phyloP scores from a whole-genome alignment of 2,888 invertebrate genomes.

The Andricus quercusramuli region DNA sequence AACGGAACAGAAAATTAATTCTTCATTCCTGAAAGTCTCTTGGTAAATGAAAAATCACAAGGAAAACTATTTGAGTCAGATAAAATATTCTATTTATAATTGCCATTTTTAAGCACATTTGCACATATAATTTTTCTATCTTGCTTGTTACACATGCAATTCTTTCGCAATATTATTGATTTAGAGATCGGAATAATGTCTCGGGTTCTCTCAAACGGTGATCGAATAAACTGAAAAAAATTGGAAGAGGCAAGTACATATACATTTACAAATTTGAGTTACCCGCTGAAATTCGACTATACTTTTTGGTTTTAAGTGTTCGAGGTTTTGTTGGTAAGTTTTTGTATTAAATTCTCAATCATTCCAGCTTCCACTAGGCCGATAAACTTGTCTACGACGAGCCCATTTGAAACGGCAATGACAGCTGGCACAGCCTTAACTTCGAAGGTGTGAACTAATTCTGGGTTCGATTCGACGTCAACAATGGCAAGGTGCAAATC shows the following conservation, averaged over 20 bases:
- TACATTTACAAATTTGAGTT: not conserved
- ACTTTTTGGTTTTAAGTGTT: slow-evolving; percentile 43
- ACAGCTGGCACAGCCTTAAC: slow-evolving; percentile 92
- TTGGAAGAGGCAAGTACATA: not conserved
- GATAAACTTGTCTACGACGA: slow-evolving; percentile 92
- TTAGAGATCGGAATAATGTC: no score
- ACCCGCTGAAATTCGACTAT: slow-evolving; percentile 25
- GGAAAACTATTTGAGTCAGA: no score
- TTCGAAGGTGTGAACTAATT: slow-evolving; percentile 89
- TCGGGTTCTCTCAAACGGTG: no score
- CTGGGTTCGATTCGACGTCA: slow-evolving; percentile 90
- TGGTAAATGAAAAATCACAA: no score
- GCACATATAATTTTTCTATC: no score
- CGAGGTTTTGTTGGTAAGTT: slow-evolving; percentile 73
- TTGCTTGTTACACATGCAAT: no score
- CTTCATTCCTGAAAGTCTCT: no score
- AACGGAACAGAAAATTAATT: no score
- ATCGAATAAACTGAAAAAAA: not conserved
- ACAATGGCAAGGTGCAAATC: slow-evolving; percentile 89
- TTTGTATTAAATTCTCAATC: slow-evolving; percentile 89
- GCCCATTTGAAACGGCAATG: slow-evolving; percentile 89
- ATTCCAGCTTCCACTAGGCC: slow-evolving; percentile 90
- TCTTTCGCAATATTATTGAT: no score
- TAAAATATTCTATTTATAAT: no score
- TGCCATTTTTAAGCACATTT: no score